phyloP scores from a whole-genome alignment of 2,888 invertebrate genomes.

The Ectemnius cavifrons region DNA sequence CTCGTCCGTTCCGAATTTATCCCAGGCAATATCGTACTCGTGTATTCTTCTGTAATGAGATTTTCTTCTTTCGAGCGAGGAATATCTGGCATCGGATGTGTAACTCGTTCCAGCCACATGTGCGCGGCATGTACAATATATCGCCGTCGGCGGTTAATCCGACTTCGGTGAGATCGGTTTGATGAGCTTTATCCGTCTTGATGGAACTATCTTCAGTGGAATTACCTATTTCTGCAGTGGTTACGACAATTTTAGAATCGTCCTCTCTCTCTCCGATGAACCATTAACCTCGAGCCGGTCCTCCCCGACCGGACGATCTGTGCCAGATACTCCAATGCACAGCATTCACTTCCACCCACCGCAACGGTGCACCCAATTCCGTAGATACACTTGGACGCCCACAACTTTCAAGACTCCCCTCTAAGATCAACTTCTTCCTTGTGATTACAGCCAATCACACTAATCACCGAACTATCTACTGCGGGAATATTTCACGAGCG shows the following conservation, averaged over 20 bases:
- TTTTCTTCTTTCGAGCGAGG: no score
- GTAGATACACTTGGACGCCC: not conserved
- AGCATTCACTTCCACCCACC: not conserved
- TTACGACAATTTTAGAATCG: not conserved
- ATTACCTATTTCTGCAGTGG: slow-evolving; percentile 4
- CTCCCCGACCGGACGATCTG: no score
- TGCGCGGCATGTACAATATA: no score
- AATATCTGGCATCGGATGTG: no score
- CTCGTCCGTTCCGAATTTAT: no score
- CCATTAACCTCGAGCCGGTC: no score
- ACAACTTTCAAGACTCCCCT: not conserved
- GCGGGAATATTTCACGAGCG: slow-evolving; percentile 28
- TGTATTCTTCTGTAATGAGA: no score
- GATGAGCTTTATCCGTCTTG: slow-evolving; percentile 5
- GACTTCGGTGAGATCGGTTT: not conserved
- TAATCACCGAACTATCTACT: slow-evolving; percentile 34
- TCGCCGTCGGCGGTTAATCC: slow-evolving; percentile 5
- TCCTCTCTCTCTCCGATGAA: not conserved
- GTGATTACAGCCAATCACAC: not conserved
- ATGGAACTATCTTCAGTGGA: not conserved
- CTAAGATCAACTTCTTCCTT: not conserved
- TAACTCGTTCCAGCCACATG: no score
- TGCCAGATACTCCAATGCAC: not conserved
- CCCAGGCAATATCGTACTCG: no score
- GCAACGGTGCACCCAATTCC: not conserved